Evolutionary conservation across 2,113 vertebrate genomes (phyloP), one percentile per base, ranked within the genome.

Genomic region (Megaleporinus macrocephalus): DNA sequence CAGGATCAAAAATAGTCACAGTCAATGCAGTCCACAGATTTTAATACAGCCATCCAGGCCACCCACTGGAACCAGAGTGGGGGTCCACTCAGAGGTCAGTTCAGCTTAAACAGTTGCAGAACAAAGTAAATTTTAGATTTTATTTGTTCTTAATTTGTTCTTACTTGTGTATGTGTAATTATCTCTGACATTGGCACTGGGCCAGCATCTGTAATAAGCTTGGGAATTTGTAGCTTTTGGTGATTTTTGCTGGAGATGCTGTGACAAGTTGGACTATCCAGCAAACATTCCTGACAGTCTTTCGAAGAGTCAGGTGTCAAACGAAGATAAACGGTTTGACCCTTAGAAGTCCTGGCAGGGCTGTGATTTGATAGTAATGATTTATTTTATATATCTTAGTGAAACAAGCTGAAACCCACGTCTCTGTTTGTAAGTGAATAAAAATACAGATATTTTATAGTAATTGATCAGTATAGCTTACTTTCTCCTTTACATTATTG

Each of bases 1-100:
- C 90, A 88, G 83, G 16, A 4, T 80, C 83, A 90, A 90, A 92
- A 89, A 87, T 83, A 90, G 85, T 88, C 82, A 78, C 76, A 78
- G 81, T 73, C 84, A 72, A 82, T 55, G 79, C 71, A 82, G 77
- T 84, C 78, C 83, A 29, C 80, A 82, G 47, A 59, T 69, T 62
- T 78, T 69, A 41, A 65, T 1, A 59, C 36, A 49, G 79, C 65
- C 69, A 62, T 44, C 61, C 49, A 36, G 27, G 61, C 51, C 24
- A 82, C 33, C 33, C 71, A 62, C 69, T 41, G 79, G 59, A 57
- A 78, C 29, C 27, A 24, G 68, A 55, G 57, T 41, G 1, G 49
- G 22, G 41, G 47, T 29, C 55, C 22, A 73, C 27, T 22, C 33
- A n/a, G 27, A 53, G n/a, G 74, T 14, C 68, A 55, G 20, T 68